Conservation (phyloP, 1,140 invertebrate genomes). For the Sitophilus oryzae region DNA sequence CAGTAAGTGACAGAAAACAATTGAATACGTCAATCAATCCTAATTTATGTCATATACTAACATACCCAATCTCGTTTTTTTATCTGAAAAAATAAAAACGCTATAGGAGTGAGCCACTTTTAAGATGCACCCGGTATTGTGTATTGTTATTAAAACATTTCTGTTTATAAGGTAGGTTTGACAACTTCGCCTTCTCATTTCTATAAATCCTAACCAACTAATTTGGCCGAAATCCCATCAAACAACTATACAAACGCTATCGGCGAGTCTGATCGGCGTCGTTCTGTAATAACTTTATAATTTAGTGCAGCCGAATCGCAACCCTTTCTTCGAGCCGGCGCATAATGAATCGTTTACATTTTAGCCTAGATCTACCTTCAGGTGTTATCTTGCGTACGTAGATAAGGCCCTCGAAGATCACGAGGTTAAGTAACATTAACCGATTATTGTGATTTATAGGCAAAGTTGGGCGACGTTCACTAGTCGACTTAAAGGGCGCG, state of each 20-base stretch:
- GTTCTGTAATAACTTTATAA: neutral
- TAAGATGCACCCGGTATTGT: too few species aligned
- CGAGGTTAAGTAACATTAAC: conserved; percentile 44
- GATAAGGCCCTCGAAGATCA: conserved; percentile 37
- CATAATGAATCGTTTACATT: conserved; percentile 17
- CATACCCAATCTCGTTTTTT: too few species aligned
- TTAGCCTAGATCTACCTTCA: conserved; percentile 35
- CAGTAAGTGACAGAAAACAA: too few species aligned
- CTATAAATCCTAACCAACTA: neutral
- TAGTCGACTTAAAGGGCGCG: too few species aligned
- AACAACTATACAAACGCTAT: too few species aligned
- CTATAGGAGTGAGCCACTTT: too few species aligned
- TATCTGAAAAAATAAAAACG: too few species aligned
- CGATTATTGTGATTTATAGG: conserved; percentile 38
- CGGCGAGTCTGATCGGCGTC: neutral
- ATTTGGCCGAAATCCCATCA: neutral
- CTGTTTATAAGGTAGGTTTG: neutral
- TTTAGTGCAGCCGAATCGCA: neutral
- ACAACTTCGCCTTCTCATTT: neutral
- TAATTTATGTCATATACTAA: too few species aligned
- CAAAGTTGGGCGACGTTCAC: too few species aligned
- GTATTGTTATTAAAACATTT: too few species aligned
- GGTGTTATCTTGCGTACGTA: conserved; percentile 37
- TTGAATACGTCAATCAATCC: too few species aligned
- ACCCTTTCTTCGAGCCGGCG: neutral